Percentiles rank a stretch among this genome's conserved stretches.
Conservation (phyloP, 1,140 invertebrate species). For the Neodiprion pinetum region DNA sequence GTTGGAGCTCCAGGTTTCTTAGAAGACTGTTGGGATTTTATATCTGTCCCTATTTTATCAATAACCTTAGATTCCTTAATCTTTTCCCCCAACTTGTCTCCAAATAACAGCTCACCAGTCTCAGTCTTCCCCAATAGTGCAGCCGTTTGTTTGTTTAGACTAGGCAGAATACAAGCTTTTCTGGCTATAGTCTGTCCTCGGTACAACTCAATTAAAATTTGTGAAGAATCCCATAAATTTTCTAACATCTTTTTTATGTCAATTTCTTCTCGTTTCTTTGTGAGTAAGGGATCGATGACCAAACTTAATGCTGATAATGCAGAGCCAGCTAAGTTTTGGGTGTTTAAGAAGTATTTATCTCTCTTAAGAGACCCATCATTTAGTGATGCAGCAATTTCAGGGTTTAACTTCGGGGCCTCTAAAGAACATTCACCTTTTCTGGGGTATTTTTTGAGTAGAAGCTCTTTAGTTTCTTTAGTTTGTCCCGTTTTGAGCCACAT, state of each 20-base stretch:
- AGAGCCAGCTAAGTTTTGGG: conserved; percentile 27
- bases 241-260: conserved; percentile 21
- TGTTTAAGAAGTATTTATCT: conserved; percentile 25
- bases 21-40: too few species aligned
- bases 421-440: conserved; percentile 15
- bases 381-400: conserved; percentile 22
- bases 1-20: neutral
- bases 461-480: conserved; percentile 15
- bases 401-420: conserved; percentile 24
- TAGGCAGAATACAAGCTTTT: conserved; percentile 27
- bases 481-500: conserved; percentile 13
- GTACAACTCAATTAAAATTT: conserved; percentile 23
- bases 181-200: conserved; percentile 18
- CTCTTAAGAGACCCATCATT: conserved; percentile 21
- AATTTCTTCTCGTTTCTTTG: conserved; percentile 24
- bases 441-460: conserved; percentile 1
- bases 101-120: conserved; percentile 5
- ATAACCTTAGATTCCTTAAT: neutral
- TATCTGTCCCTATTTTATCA: too few species aligned
- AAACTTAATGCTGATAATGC: conserved; percentile 24
- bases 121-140: neutral
- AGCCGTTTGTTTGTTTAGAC: conserved; percentile 19
- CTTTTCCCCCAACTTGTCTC: conserved; percentile 12
- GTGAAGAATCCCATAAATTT: conserved; percentile 24
- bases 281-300: conserved; percentile 25